phyloP scores from a whole-genome alignment of 2,113 vertebrate species.

The Siniperca chuatsi region DNA sequence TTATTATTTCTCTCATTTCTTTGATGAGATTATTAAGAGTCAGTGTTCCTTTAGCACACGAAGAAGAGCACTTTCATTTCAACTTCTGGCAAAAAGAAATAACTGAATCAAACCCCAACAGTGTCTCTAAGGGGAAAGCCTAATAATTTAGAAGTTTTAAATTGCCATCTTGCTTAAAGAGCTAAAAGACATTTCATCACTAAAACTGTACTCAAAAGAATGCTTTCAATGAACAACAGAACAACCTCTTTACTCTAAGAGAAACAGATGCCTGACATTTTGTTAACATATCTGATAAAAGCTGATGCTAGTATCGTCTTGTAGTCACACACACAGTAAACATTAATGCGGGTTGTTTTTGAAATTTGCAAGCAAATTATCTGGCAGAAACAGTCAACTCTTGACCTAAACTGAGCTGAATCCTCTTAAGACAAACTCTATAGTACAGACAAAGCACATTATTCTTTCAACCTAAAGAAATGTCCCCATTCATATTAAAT shows the following conservation, averaged over 20 bases:
- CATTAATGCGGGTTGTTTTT: not conserved
- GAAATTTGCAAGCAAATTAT: not conserved
- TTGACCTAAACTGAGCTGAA: not conserved
- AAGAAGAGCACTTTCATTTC: conserved; percentile 17
- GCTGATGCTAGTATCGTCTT: not conserved
- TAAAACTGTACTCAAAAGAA: conserved; percentile 7
- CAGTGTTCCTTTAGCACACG: not conserved
- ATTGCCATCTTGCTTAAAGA: conserved; percentile 22
- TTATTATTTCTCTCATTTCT: conserved; percentile 11
- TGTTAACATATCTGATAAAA: not conserved
- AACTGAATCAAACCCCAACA: conserved; percentile 10
- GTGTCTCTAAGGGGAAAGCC: not conserved
- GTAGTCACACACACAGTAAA: not conserved
- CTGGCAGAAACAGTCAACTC: not conserved
- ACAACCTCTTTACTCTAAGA: not conserved
- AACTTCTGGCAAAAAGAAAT: conserved; percentile 16
- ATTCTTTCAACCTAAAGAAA: not conserved
- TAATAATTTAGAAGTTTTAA: conserved; percentile 3
- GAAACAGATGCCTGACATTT: not conserved
- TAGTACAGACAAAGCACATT: not conserved
- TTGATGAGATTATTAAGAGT: conserved; percentile 28
- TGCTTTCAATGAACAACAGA: conserved; percentile 9
- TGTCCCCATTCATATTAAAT: not conserved
- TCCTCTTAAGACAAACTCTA: not conserved
- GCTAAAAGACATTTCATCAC: conserved; percentile 6